phyloP scores from a whole-genome alignment of 2,888 invertebrate species.

The Carabus problematicus region DNA sequence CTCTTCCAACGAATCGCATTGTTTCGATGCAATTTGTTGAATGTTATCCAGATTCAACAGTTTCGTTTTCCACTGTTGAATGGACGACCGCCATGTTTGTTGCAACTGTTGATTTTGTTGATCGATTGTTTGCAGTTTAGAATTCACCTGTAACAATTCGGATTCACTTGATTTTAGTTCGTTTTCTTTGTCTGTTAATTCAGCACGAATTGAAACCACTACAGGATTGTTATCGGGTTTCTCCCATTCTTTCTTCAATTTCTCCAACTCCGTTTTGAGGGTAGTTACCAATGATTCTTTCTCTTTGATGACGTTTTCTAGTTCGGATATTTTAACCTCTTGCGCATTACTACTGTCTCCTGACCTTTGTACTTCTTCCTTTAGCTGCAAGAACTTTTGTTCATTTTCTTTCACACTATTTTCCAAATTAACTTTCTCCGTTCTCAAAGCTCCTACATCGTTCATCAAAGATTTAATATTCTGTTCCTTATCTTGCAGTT shows the following conservation, averaged over 20 bases:
- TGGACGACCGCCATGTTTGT: conserved; percentile 27
- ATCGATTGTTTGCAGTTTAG: conserved; percentile 28
- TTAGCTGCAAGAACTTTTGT: conserved; percentile 37
- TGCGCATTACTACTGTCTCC: conserved; percentile 60
- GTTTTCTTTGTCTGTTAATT: conserved; percentile 55
- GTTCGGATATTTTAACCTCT: conserved; percentile 59
- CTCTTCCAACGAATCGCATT: conserved; percentile 45
- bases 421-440: conserved; percentile 53
- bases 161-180: conserved; percentile 46
- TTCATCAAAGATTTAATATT: conserved; percentile 48
- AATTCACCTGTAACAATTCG: conserved; percentile 31
- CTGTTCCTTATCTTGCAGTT: conserved; percentile 50
- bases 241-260: conserved; percentile 55
- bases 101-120: conserved; percentile 37
- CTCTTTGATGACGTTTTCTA: conserved; percentile 57
- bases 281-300: conserved; percentile 57
- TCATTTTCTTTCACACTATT: conserved; percentile 49
- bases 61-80: conserved; percentile 32
- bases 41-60: conserved; percentile 23
- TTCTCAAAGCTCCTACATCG: conserved; percentile 49
- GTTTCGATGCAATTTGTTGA: conserved; percentile 18
- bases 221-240: conserved; percentile 52
- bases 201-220: conserved; percentile 52
- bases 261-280: conserved; percentile 57
- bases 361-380: conserved; percentile 24